phyloP scores from a whole-genome alignment of 2,888 invertebrate genomes.

The Tipula unca region DNA sequence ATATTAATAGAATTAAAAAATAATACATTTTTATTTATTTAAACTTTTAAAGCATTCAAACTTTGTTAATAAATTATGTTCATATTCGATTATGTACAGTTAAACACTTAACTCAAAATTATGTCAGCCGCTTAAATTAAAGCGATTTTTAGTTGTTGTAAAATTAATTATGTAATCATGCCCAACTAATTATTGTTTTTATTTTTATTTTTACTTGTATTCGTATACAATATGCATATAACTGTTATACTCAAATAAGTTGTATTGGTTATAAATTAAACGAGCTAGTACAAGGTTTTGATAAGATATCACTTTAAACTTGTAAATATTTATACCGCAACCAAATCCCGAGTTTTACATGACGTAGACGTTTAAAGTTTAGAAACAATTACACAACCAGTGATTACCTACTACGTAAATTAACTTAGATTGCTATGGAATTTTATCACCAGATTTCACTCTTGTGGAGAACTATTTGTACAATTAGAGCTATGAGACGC shows the following conservation, averaged over 20 bases:
- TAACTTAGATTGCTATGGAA: too few relatives aligned
- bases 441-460: too few relatives aligned
- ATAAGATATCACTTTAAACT: background rate
- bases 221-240: background rate
- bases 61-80: background rate
- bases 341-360: too few relatives aligned
- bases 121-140: background rate
- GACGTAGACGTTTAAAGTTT: too few relatives aligned
- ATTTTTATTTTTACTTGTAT: background rate
- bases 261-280: background rate
- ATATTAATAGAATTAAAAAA: background rate
- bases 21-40: background rate
- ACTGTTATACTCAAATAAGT: background rate
- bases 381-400: too few relatives aligned
- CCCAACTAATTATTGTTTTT: background rate
- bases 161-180: background rate
- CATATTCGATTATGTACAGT: background rate
- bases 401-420: too few relatives aligned
- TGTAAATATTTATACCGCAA: background rate
- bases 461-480: too few relatives aligned
- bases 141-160: background rate
- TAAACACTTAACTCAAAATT: background rate
- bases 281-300: background rate
- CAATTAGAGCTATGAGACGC: too few relatives aligned
- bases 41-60: background rate